Evolutionary conservation across 2,888 invertebrate genomes (phyloP).

Genomic region (Pedicia rivosa): DNA sequence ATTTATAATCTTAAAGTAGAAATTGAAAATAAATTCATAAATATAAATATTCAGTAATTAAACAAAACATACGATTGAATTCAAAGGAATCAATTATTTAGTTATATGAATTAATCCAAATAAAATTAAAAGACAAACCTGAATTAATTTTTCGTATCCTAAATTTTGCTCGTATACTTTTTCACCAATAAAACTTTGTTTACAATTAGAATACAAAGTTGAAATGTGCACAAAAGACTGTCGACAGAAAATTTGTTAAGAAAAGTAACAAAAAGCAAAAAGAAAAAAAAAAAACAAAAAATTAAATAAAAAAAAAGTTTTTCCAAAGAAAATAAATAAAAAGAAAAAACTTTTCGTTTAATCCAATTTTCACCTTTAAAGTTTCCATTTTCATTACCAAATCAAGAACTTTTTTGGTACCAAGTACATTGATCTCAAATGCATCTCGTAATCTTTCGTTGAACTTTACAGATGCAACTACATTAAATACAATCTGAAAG

Average conservation of each 20-base stretch:
- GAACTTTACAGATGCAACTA: constrained; percentile 32
- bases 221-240: constrained; percentile 31
- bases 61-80: no score
- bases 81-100: no score
- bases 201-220: constrained; percentile 31
- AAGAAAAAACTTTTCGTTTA: background rate
- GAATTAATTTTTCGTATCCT: constrained; percentile 32
- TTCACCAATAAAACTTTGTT: constrained; percentile 28
- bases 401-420: constrained; percentile 31
- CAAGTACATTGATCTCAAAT: constrained; percentile 30
- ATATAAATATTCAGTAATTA: no score
- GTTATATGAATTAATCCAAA: no score
- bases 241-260: no score
- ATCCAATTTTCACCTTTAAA: constrained; percentile 26
- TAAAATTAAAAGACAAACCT: no score
- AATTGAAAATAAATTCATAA: background rate
- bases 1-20: no score
- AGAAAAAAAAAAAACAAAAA: no score
- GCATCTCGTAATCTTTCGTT: constrained; percentile 32
- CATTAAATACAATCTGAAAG: constrained; percentile 30
- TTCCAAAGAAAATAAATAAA: background rate
- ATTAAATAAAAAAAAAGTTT: background rate
- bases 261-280: no score
- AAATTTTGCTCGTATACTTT: constrained; percentile 30
- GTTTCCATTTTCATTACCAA: constrained; percentile 28